Evolutionary conservation across 2,113 vertebrate genomes (phyloP).

Genomic region (Ammospiza nelsoni): DNA sequence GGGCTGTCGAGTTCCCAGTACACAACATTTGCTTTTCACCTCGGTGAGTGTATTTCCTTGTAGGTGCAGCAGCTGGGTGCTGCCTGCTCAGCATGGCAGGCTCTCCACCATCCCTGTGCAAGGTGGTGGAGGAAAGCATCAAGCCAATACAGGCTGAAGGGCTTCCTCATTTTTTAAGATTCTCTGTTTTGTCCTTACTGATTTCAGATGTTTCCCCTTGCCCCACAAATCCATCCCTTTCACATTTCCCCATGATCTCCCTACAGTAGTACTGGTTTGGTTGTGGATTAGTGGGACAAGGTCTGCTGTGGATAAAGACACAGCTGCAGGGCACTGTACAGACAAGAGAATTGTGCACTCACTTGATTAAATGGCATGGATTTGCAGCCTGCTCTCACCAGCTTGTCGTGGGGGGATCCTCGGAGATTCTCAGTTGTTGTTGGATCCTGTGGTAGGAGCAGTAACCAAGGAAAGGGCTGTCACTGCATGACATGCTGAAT

Average conservation of each 20-base stretch:
- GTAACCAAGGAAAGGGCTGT: not conserved
- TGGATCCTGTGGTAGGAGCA: not conserved
- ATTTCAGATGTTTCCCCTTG: not conserved
- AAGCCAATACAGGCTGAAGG: not conserved
- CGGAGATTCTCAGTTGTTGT: not conserved
- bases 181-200: not conserved
- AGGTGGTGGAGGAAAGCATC: not conserved
- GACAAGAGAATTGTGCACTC: not conserved
- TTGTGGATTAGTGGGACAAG: not conserved
- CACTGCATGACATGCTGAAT: not conserved
- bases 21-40: not conserved
- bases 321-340: not conserved
- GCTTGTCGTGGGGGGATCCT: not conserved
- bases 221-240: accelerated
- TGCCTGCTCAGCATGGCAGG: accelerated
- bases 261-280: not conserved
- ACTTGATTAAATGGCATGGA: not conserved
- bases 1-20: not conserved
- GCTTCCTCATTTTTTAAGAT: not conserved
- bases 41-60: not conserved
- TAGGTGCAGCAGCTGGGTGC: not conserved
- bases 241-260: accelerated
- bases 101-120: not conserved
- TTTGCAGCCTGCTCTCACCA: not conserved
- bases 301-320: not conserved